A percentile compares a stretch with the other conserved stretches of the same genome.
Conservation (phyloP, 2,888 invertebrate genomes). For the Elegia similella region DNA sequence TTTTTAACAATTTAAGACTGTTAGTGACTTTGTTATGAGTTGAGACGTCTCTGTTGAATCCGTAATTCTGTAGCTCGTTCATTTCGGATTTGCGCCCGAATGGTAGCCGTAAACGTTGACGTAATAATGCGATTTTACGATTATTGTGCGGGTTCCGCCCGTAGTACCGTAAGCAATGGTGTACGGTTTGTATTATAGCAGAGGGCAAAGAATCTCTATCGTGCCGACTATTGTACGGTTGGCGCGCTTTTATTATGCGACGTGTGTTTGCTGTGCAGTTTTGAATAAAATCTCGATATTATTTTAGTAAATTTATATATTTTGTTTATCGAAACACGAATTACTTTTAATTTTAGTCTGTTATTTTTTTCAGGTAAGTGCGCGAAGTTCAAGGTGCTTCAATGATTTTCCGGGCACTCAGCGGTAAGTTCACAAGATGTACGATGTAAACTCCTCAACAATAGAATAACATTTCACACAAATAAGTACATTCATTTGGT, state of each 20-base stretch:
- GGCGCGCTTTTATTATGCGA: conserved; percentile 4
- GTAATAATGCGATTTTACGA: conserved; percentile 49
- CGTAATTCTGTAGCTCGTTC: conserved; percentile 48
- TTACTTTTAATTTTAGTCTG: conserved; percentile 42
- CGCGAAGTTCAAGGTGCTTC: conserved; percentile 3
- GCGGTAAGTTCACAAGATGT: conserved; percentile 14
- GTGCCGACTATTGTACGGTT: conserved; percentile 16
- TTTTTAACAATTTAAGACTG: conserved; percentile 77
- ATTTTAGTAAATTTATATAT: conserved; percentile 17
- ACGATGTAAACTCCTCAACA: conserved; percentile 19
- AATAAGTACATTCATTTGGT: conserved; percentile 19
- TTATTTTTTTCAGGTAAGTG: conserved; percentile 48
- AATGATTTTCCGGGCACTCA: background rate
- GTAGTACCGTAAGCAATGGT: conserved; percentile 31
- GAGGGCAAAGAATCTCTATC: conserved; percentile 25
- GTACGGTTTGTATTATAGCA: conserved; percentile 38
- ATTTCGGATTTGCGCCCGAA: conserved; percentile 51
- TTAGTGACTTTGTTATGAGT: conserved; percentile 68
- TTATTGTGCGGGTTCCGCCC: conserved; percentile 35
- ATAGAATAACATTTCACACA: conserved; percentile 17
- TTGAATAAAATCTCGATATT: background rate
- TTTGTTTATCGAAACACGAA: conserved; percentile 29
- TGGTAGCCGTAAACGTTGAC: conserved; percentile 45
- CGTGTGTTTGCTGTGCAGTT: background rate
- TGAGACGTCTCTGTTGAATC: conserved; percentile 54